Conservation (phyloP, 2,113 vertebrate genomes). For the Geococcyx californianus region DNA sequence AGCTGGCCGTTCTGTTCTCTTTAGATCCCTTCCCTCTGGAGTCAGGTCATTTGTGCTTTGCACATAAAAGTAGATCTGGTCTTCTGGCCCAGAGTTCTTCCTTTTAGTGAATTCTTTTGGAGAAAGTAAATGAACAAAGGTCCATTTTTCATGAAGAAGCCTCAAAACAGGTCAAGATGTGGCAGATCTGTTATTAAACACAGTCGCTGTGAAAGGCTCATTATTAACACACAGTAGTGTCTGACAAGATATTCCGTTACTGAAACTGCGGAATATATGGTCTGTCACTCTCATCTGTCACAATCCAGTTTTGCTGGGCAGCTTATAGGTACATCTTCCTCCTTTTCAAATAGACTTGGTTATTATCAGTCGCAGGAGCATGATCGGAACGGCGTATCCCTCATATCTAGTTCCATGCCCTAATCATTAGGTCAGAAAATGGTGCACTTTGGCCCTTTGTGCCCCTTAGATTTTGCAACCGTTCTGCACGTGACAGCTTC, state of each 20-base stretch:
- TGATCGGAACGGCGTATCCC: background rate
- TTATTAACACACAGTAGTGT: background rate
- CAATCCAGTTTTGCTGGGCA: background rate
- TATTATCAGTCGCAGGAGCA: background rate
- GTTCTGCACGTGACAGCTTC: background rate
- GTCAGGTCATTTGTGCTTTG: too few species aligned
- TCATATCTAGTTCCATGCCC: background rate
- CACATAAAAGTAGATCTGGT: too few species aligned
- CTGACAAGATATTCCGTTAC: background rate
- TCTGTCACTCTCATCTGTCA: background rate
- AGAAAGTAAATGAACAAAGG: too few species aligned
- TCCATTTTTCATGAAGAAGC: too few species aligned
- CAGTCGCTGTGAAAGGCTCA: too few species aligned
- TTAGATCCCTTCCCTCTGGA: too few species aligned
- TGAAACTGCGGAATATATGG: background rate
- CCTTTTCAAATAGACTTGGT: background rate
- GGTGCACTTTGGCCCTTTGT: background rate
- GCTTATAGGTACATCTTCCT: background rate
- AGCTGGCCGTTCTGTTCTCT: too few species aligned
- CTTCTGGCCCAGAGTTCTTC: too few species aligned
- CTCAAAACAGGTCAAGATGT: too few species aligned
- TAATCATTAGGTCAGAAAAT: background rate
- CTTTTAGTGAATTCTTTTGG: too few species aligned
- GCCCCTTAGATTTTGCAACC: background rate
- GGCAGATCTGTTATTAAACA: too few species aligned